Evolutionary conservation across 2,888 invertebrate species (phyloP).

Genomic region (Tridacna crocea): DNA sequence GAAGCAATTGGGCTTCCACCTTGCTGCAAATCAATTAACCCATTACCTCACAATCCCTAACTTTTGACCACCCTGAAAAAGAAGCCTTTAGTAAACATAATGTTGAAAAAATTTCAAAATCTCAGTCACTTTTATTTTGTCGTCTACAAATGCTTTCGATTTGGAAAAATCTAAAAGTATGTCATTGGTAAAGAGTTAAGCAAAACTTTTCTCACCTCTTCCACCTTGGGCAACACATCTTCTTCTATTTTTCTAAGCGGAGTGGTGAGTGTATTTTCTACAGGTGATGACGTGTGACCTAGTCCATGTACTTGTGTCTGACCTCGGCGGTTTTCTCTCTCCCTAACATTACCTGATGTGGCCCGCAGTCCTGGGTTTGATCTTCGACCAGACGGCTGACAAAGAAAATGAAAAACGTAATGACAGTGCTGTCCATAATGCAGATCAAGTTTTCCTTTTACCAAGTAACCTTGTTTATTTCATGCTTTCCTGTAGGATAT

Average conservation of each 20-base stretch:
- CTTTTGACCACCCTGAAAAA: too few species aligned
- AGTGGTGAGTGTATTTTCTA: conserved; percentile 32
- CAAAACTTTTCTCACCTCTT: conserved; percentile 56
- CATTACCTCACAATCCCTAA: too few species aligned
- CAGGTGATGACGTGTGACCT: conserved; percentile 44
- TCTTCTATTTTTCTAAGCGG: conserved; percentile 65
- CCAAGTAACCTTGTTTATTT: too few species aligned
- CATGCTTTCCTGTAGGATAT: too few species aligned
- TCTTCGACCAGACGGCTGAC: conserved; percentile 65
- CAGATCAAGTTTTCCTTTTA: background rate
- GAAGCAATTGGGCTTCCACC: too few species aligned
- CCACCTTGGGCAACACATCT: conserved; percentile 65
- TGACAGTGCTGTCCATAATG: background rate
- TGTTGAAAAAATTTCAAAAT: too few species aligned
- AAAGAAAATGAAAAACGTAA: conserved; percentile 18
- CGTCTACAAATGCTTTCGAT: too few species aligned
- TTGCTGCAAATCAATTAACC: too few species aligned
- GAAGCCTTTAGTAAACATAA: too few species aligned
- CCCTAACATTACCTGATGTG: conserved; percentile 57
- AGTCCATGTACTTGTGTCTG: conserved; percentile 66
- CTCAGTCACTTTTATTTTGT: too few species aligned
- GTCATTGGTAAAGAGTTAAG: too few species aligned
- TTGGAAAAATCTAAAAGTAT: too few species aligned
- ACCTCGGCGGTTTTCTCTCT: conserved; percentile 57
- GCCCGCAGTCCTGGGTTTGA: conserved; percentile 51